These are phyloP conservation scores for Pardalotus punctatus DNA, from an alignment of 2,113 vertebrate genomes.

Conservation along the genomic window DNA sequence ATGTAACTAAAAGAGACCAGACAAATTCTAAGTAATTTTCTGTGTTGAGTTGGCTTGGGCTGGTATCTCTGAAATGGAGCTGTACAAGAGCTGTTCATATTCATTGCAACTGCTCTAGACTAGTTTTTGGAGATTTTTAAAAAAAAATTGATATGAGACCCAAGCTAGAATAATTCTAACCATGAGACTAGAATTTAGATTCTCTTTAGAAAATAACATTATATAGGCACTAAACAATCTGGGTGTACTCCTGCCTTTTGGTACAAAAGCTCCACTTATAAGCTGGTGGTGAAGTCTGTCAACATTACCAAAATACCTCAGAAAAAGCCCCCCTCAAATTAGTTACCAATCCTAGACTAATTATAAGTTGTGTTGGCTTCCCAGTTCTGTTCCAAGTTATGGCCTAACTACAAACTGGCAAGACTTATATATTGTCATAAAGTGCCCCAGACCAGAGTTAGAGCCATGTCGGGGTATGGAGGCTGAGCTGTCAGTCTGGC, in stretches of 20 bases:
- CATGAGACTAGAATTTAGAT: not conserved
- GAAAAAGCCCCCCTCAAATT: not conserved
- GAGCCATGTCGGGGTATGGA: fast-evolving
- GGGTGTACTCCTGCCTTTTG: not conserved
- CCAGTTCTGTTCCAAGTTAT: not conserved
- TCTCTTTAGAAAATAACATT: not conserved
- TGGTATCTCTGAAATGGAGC: not conserved
- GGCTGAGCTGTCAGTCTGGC: not conserved
- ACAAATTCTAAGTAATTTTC: not conserved
- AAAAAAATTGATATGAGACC: not conserved
- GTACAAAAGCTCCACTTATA: not conserved
- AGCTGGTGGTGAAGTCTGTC: not conserved
- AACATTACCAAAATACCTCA: not conserved
- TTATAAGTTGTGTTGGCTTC: not conserved
- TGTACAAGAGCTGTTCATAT: not conserved
- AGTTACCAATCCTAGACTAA: not conserved
- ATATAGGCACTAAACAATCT: not conserved
- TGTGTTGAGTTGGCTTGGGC: not conserved
- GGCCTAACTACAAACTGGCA: not conserved
- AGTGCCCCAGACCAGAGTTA: not conserved
- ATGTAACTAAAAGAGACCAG: not conserved
- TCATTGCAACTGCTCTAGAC: not conserved
- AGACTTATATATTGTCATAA: not conserved
- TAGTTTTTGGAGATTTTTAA: not conserved
- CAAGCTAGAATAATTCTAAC: not conserved